Percentiles rank a stretch among this genome's conserved stretches.
These are phyloP conservation scores for Trematocara variabile DNA, from an alignment of 2,113 vertebrate genomes.

Conservation along the genomic window DNA sequence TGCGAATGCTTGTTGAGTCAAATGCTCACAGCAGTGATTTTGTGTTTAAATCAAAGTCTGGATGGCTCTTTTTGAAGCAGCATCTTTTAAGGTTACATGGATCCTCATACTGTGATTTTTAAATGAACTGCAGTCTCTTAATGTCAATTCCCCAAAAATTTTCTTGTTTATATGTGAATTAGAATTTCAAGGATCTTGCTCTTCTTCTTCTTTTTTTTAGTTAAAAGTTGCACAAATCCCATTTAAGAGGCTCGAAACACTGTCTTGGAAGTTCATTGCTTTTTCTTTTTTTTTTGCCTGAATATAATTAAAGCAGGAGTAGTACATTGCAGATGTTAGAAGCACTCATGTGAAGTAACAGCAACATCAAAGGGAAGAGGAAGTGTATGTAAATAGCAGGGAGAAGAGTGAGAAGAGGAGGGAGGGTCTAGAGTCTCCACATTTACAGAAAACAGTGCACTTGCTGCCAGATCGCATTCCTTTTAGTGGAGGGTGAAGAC, in stretches of 20 bases:
- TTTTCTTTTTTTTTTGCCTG: background rate
- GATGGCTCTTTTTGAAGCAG: background rate
- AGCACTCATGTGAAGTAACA: conserved; percentile 96
- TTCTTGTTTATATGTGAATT: background rate
- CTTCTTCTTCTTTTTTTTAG: background rate
- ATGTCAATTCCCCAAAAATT: background rate
- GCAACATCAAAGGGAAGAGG: conserved; percentile 76
- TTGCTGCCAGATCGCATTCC: conserved; percentile 91
- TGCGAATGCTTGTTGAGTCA: background rate
- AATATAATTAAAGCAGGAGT: conserved; percentile 15
- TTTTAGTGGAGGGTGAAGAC: conserved; percentile 87
- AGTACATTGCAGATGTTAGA: conserved; percentile 33
- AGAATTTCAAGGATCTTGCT: background rate
- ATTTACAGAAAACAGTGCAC: conserved; percentile 78
- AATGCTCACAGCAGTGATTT: background rate
- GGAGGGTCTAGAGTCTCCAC: conserved; percentile 65
- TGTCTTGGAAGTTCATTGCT: background rate
- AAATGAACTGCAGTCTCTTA: background rate
- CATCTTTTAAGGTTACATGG: background rate
- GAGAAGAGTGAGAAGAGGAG: conserved; percentile 51
- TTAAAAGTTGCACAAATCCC: conserved; percentile 6
- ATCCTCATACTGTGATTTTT: background rate
- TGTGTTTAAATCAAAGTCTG: background rate
- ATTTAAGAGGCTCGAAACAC: background rate
- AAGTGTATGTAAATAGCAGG: conserved; percentile 78